phyloP scores from a whole-genome alignment of 2,888 invertebrate species.

The Acutogordius australiensis region DNA sequence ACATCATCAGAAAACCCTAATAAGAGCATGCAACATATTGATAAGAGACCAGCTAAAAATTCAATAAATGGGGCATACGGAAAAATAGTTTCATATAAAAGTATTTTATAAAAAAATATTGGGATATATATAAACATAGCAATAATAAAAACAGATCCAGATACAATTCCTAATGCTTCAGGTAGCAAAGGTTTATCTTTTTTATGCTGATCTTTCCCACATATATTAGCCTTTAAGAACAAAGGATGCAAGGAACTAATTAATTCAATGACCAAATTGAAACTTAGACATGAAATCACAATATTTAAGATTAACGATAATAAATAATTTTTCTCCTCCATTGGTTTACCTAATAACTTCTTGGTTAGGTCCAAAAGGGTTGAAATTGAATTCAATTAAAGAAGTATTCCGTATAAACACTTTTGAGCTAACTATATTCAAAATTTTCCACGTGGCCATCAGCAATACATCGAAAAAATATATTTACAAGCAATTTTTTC shows the following conservation, averaged over 20 bases:
- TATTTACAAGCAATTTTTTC: too few relatives aligned
- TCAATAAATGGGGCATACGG: conserved; percentile 48
- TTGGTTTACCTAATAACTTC: conserved; percentile 4
- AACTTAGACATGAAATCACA: neutral
- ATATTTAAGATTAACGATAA: neutral
- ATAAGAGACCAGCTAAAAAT: conserved; percentile 62
- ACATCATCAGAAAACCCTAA: conserved; percentile 97
- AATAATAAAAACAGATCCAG: conserved; percentile 68
- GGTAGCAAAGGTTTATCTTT: conserved; percentile 27
- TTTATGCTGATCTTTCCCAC: conserved; percentile 12
- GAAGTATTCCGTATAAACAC: neutral
- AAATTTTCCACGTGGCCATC: too few relatives aligned
- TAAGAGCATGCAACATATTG: conserved; percentile 88
- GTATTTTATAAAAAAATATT: conserved; percentile 38
- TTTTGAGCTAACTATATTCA: too few relatives aligned
- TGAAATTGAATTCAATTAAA: neutral
- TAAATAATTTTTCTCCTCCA: neutral
- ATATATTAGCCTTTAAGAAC: conserved; percentile 11
- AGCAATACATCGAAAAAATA: too few relatives aligned
- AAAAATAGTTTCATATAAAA: conserved; percentile 11
- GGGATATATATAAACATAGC: conserved; percentile 80
- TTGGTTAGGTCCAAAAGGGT: neutral
- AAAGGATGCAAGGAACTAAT: neutral
- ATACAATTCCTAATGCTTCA: conserved; percentile 75
- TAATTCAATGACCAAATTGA: neutral